Percentiles rank a stretch among this genome's conserved stretches.
Evolutionary conservation across 2,113 vertebrate genomes (phyloP).

Genomic region (Edolisoma coerulescens): DNA sequence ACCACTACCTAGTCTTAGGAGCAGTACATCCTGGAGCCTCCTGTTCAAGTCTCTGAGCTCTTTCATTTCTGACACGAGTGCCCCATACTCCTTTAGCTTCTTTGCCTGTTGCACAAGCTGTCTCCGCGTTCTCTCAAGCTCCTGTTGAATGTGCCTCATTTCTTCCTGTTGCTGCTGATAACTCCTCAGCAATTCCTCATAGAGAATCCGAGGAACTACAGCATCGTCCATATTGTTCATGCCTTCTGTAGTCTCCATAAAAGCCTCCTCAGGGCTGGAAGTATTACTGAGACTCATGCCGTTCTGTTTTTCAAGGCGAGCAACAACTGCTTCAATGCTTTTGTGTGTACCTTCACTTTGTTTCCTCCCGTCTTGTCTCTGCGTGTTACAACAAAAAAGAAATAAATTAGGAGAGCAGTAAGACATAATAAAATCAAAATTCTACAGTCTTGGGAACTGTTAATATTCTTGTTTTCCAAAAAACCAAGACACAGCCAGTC

Average conservation of each 20-base stretch:
- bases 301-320: conserved; percentile 86
- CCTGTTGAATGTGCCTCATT: conserved; percentile 95
- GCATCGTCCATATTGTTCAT: conserved; percentile 80
- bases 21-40: conserved; percentile 94
- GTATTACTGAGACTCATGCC: conserved; percentile 76
- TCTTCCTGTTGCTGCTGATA: conserved; percentile 98
- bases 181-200: conserved; percentile 94
- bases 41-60: conserved; percentile 99
- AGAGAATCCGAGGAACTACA: conserved; percentile 89
- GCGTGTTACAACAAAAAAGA: conserved; percentile 47
- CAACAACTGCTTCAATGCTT: conserved; percentile 97
- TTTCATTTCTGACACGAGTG: conserved; percentile 95
- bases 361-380: conserved; percentile 82
- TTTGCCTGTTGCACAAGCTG: conserved; percentile 98
- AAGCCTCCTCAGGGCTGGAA: conserved; percentile 74
- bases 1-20: conserved; percentile 96
- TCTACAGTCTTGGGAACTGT: background rate
- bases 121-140: conserved; percentile 92
- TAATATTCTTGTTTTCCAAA: background rate
- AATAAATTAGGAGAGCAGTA: background rate
- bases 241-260: conserved; percentile 73
- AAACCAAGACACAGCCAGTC: background rate
- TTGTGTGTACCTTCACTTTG: conserved; percentile 81
- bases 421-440: background rate
- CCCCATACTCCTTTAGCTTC: conserved; percentile 97